These are phyloP conservation scores for Hemiscyllium ocellatum DNA, from an alignment of 2,113 vertebrate species.

Conservation along the genomic window DNA sequence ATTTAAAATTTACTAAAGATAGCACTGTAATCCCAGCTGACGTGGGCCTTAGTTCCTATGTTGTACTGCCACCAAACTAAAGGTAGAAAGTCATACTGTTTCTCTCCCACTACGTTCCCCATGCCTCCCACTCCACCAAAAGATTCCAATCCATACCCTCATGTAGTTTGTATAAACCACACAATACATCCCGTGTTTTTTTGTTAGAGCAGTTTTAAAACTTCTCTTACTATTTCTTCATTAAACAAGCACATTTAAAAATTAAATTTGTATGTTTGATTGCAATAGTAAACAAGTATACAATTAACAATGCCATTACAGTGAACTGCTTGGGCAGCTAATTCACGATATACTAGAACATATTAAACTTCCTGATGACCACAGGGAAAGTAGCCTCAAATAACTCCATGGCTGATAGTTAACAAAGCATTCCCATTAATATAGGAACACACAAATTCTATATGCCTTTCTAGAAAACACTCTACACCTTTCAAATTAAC, in stretches of 20 bases:
- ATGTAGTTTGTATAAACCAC: neutral
- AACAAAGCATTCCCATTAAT: neutral
- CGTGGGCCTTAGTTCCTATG: no score
- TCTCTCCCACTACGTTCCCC: no score
- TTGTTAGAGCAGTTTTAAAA: neutral
- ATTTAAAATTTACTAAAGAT: conserved; percentile 33
- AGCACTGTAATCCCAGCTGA: conserved; percentile 12
- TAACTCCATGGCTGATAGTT: neutral
- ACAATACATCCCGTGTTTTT: neutral
- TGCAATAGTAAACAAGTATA: neutral
- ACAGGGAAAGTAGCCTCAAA: neutral
- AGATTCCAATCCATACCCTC: neutral
- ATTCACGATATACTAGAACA: neutral
- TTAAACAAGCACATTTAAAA: neutral
- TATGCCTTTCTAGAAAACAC: neutral
- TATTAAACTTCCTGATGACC: neutral
- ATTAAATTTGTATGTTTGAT: neutral
- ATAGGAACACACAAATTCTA: neutral
- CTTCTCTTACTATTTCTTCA: neutral
- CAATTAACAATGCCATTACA: neutral
- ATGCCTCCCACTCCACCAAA: neutral
- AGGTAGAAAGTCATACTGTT: conserved; percentile 13
- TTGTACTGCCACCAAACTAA: neutral
- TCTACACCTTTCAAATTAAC: neutral
- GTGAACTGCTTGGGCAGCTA: neutral